Evolutionary conservation across 2,888 invertebrate genomes (phyloP).

Genomic region (Drosophila neutralis): DNA sequence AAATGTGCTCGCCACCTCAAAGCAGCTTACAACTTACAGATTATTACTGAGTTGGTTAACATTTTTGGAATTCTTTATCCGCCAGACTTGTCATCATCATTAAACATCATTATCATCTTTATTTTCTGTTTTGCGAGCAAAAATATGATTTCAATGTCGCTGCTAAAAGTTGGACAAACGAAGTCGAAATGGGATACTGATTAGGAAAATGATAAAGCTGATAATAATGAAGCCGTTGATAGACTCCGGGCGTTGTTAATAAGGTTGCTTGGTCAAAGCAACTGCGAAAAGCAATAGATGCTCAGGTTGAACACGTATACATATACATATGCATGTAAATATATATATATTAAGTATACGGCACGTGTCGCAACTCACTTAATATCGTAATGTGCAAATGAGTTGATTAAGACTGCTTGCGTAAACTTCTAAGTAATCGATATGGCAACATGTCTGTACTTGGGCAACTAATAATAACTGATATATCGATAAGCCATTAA

Average conservation of each 20-base stretch:
- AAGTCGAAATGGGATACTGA: constrained; percentile 28
- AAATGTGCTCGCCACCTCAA: constrained; percentile 38
- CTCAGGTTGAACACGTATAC: constrained; percentile 1
- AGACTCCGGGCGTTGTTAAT: constrained; percentile 10
- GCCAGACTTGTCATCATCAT: constrained; percentile 8
- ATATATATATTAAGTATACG: constrained; percentile 34
- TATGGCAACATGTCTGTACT: not conserved
- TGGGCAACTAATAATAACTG: constrained; percentile 4
- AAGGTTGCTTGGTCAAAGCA: constrained; percentile 21
- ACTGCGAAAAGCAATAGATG: constrained; percentile 8
- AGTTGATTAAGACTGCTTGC: constrained; percentile 14
- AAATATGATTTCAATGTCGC: constrained; percentile 31
- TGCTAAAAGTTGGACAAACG: constrained; percentile 4
- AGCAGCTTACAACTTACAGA: constrained; percentile 27
- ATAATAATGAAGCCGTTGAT: constrained; percentile 38
- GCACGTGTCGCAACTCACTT: constrained; percentile 24
- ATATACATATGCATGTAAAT: not conserved
- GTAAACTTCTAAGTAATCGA: constrained; percentile 15
- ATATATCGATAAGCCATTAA: constrained; percentile 15
- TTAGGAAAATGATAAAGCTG: constrained; percentile 39
- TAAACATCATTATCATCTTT: constrained; percentile 2
- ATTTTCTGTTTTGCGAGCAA: not conserved
- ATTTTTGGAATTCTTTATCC: constrained; percentile 40
- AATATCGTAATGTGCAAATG: constrained; percentile 23
- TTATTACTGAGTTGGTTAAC: constrained; percentile 61